These are phyloP conservation scores for Muschampia plurimacula DNA, from an alignment of 2,888 invertebrate genomes.

Conservation along the genomic window DNA sequence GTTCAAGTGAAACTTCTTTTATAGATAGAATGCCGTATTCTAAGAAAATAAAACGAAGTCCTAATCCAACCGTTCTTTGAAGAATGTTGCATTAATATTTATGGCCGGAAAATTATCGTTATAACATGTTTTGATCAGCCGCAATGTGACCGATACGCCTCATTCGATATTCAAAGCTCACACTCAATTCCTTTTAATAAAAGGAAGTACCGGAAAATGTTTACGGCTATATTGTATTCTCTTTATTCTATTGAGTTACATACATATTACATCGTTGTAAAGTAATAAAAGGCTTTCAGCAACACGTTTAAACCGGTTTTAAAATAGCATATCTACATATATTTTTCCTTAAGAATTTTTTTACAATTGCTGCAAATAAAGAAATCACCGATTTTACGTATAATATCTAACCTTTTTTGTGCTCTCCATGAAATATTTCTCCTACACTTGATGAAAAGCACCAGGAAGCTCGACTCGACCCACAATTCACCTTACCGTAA, in stretches of 20 bases:
- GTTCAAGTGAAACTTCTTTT: background rate
- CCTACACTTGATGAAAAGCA: background rate
- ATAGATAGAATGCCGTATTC: background rate
- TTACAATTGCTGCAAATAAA: too few relatives aligned
- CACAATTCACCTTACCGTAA: constrained; percentile 60
- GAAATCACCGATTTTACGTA: too few relatives aligned
- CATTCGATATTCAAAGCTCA: constrained; percentile 56
- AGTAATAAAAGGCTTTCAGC: background rate
- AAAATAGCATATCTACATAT: too few relatives aligned
- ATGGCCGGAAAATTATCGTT: constrained; percentile 79
- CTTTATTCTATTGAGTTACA: constrained; percentile 10
- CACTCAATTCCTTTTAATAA: constrained; percentile 46
- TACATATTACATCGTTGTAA: background rate
- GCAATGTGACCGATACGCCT: constrained; percentile 65
- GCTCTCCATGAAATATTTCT: background rate
- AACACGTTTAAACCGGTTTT: background rate
- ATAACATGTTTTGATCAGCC: constrained; percentile 73
- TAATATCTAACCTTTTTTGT: background rate
- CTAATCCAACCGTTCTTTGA: constrained; percentile 52
- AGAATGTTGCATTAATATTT: constrained; percentile 79
- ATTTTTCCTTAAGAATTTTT: too few relatives aligned
- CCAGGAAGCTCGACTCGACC: constrained; percentile 51
- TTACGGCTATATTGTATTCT: constrained; percentile 19
- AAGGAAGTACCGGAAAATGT: constrained; percentile 29
- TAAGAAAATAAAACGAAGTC: constrained; percentile 12